Percentiles rank a stretch among this genome's conserved stretches.
Evolutionary conservation across 2,888 invertebrate genomes (phyloP).

Genomic region (Escarpia spicata): DNA sequence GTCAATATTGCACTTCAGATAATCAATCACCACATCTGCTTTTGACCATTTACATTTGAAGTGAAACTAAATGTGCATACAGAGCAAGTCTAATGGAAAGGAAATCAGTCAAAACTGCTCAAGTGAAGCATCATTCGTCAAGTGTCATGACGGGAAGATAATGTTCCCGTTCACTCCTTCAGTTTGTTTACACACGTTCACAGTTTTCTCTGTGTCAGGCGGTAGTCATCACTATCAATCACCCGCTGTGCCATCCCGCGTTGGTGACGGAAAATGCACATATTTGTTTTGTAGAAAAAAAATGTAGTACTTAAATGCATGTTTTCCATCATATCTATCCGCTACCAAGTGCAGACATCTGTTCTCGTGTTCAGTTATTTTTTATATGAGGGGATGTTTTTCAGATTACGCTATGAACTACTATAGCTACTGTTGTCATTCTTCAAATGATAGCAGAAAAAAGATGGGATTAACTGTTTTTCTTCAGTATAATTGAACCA

Average conservation of each 20-base stretch:
- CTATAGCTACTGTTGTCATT: neutral
- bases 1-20: neutral
- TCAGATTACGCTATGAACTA: neutral
- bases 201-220: neutral
- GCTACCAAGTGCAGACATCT: neutral
- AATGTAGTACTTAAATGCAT: neutral
- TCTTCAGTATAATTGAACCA: neutral
- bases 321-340: neutral
- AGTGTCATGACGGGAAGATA: neutral
- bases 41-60: neutral
- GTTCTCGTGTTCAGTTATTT: neutral
- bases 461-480: neutral
- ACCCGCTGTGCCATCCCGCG: neutral
- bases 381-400: neutral
- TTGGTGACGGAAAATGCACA: neutral
- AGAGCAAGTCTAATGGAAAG: neutral
- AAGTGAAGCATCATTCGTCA: neutral
- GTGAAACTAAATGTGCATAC: neutral
- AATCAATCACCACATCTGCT: neutral
- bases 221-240: neutral
- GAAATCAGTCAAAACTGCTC: neutral
- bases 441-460: neutral
- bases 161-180: neutral
- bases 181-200: neutral
- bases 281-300: neutral